Conservation (phyloP, 1,140 invertebrate species). For the Yoshiicerus persimilis region DNA sequence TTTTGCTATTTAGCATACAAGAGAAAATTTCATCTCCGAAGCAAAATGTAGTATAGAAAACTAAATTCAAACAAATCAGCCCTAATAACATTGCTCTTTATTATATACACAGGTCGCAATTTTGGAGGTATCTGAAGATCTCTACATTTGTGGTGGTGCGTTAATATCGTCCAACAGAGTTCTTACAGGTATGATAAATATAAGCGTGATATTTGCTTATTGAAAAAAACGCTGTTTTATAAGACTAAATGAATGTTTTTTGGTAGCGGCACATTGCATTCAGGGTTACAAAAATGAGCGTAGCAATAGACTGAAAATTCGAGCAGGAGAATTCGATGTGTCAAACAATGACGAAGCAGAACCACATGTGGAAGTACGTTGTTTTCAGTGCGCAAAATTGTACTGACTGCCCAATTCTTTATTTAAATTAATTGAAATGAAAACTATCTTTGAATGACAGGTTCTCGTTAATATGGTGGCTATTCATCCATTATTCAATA, state of each 20-base stretch:
- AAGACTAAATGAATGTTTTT: neutral
- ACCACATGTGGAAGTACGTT: constrained; percentile 51
- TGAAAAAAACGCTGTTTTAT: neutral
- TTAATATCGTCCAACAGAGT: constrained; percentile 32
- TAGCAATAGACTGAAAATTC: constrained; percentile 53
- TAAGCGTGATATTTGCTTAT: neutral
- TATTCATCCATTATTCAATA: constrained; percentile 54
- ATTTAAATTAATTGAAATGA: neutral
- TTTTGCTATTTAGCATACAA: too few relatives aligned
- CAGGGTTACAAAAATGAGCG: constrained; percentile 50
- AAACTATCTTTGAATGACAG: neutral
- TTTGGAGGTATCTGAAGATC: constrained; percentile 55
- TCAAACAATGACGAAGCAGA: constrained; percentile 52
- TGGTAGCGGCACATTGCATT: constrained; percentile 41
- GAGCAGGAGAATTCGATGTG: constrained; percentile 60
- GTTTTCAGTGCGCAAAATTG: too few relatives aligned
- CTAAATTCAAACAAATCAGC: too few relatives aligned
- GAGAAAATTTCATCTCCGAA: too few relatives aligned
- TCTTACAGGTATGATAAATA: constrained; percentile 23
- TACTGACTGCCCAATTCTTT: too few relatives aligned
- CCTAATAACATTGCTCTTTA: too few relatives aligned
- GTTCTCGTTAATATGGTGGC: constrained; percentile 49
- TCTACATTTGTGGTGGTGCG: constrained; percentile 48
- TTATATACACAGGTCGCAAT: constrained; percentile 56
- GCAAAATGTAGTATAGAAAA: too few relatives aligned